Evolutionary conservation across 2,113 vertebrate species (phyloP).

Genomic region (Gambusia holbrooki): DNA sequence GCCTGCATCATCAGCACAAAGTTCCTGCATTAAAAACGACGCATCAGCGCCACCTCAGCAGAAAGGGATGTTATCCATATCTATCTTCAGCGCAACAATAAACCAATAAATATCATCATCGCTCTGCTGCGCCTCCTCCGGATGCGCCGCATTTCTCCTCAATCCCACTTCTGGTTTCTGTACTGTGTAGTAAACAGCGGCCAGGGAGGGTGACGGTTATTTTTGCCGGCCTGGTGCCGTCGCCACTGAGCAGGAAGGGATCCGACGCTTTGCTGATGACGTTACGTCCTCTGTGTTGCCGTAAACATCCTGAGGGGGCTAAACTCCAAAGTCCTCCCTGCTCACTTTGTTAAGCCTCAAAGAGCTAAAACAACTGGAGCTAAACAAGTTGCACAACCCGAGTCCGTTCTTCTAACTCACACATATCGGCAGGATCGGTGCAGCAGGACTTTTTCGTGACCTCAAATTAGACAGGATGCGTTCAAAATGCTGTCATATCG

Average conservation of each 20-base stretch:
- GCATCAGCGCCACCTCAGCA: slow-evolving; percentile 53
- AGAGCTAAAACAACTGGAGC: background rate
- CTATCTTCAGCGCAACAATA: slow-evolving; percentile 55
- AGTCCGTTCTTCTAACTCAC: background rate
- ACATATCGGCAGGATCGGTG: background rate
- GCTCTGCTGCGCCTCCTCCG: background rate
- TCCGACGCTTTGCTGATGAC: slow-evolving; percentile 24
- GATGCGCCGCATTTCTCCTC: background rate
- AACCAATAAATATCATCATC: slow-evolving; percentile 54
- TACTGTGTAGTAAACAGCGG: background rate
- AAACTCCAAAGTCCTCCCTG: background rate
- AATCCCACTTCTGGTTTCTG: background rate
- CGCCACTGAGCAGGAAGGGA: background rate
- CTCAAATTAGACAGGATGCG: slow-evolving; percentile 1
- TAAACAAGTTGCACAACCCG: background rate
- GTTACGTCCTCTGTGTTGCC: slow-evolving; percentile 34
- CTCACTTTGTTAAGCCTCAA: background rate
- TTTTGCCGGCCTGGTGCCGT: slow-evolving; percentile 23
- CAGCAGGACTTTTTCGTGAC: background rate
- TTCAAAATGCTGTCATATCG: background rate
- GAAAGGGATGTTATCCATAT: slow-evolving; percentile 20
- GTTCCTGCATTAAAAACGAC: slow-evolving; percentile 26
- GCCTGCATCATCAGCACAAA: slow-evolving; percentile 44
- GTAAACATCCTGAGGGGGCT: slow-evolving; percentile 2
- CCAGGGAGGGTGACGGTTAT: slow-evolving; percentile 25